Evolutionary conservation across 64 coral and sea anemone genomes (phyloP), one percentile per base, ranked within the genome.

Genomic region (Acropora yongei): DNA sequence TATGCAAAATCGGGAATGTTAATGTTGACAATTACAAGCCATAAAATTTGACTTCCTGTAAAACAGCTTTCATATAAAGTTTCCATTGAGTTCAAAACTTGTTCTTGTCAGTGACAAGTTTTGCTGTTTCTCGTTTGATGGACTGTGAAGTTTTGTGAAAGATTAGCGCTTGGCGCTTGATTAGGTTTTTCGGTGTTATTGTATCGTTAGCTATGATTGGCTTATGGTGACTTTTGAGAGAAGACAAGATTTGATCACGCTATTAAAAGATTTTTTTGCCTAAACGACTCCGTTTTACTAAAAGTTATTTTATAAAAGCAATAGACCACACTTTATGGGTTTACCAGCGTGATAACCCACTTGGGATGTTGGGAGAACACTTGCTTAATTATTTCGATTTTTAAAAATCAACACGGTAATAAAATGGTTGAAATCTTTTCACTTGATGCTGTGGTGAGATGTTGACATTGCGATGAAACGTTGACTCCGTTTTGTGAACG

Each of bases 241-340:
- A 69, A 69, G 67, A 69, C 67, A 69, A 14, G 67, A 69, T 20
- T 69, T 69, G 67, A 69, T 69, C 2, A 69, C n/a, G 67, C 67
- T 69, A 69, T 69, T 69, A 69, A 69, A 69, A 69, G 66, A 69
- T 69, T 69, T 69, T 69, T 69, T 69, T 69, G 67, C 67, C n/a
- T 69, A 69, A 14, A 69, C n/a, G 67, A 69, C n/a, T 69, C n/a
- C 66, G n/a, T 69, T 69, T 55, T 55, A 55, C 50, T 55, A 55
- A 55, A 55, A 55, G 50, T 55, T 55, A n/a, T n/a, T n/a, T n/a
- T n/a, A n/a, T n/a, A n/a, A n/a, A n/a, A n/a, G n/a, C n/a, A n/a
- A n/a, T n/a, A 55, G n/a, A n/a, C n/a, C n/a, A n/a, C n/a, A n/a
- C n/a, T n/a, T n/a, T n/a, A n/a, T n/a, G n/a, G n/a, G n/a, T n/a